phyloP scores from a whole-genome alignment of 1,140 invertebrate species.

The Hirudo medicinalis region DNA sequence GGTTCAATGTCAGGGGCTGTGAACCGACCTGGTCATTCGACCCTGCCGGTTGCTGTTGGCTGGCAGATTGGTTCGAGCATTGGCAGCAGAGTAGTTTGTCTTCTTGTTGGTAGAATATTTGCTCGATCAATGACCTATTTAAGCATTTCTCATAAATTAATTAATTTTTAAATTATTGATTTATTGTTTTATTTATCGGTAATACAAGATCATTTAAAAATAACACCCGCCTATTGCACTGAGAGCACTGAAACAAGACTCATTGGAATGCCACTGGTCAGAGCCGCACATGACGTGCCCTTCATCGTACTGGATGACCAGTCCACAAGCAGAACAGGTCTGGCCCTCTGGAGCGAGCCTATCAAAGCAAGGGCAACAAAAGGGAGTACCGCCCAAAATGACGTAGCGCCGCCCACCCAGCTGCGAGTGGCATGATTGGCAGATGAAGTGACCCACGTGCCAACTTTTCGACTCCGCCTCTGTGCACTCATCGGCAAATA shows the following conservation, averaged over 20 bases:
- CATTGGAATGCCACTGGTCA: conserved; percentile 93
- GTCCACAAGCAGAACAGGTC: conserved; percentile 89
- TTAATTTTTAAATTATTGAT: no score
- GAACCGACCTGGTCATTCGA: no score
- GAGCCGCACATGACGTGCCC: conserved; percentile 93
- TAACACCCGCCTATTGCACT: conserved; percentile 53
- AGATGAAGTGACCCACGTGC: conserved; percentile 97
- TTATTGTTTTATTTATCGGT: no score
- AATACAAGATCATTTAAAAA: background rate
- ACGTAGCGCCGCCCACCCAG: conserved; percentile 92
- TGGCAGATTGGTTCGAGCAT: no score
- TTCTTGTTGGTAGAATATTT: no score
- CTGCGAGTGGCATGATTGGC: conserved; percentile 79
- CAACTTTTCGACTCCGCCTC: conserved; percentile 91
- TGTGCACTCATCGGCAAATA: conserved; percentile 44
- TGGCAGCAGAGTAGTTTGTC: no score
- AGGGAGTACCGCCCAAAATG: conserved; percentile 81
- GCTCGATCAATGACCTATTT: no score
- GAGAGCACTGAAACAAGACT: conserved; percentile 85
- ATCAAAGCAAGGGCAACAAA: conserved; percentile 86
- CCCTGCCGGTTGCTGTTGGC: no score
- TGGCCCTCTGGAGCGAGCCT: conserved; percentile 66
- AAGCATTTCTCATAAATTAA: no score
- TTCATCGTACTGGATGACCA: conserved; percentile 87
- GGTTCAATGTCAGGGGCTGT: no score